Percentiles rank a stretch among this genome's conserved stretches.
phyloP scores from a whole-genome alignment of 2,797 vertebrate genomes.

The Fringilla coelebs region DNA sequence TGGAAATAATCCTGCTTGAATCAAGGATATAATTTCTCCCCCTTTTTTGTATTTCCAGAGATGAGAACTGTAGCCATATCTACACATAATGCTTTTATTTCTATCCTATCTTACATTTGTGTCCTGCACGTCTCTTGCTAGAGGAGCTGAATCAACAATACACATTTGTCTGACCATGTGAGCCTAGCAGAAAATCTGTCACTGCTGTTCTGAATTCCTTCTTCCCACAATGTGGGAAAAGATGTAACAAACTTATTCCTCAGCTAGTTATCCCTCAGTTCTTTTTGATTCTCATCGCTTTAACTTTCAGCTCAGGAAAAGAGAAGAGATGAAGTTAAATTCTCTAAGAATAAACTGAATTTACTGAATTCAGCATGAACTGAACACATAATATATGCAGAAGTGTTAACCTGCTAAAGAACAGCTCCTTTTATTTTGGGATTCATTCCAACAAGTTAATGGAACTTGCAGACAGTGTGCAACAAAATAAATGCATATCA shows the following conservation, averaged over 20 bases:
- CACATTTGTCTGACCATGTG: neutral
- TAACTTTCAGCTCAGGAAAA: neutral
- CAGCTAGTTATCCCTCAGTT: neutral
- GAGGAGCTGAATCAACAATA: neutral
- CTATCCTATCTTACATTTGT: neutral
- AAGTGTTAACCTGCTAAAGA: neutral
- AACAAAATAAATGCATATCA: neutral
- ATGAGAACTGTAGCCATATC: neutral
- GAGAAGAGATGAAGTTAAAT: neutral
- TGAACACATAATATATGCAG: neutral
- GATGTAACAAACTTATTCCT: neutral
- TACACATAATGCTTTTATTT: neutral
- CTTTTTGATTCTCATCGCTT: neutral
- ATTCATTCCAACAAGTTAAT: neutral
- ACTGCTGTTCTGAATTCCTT: neutral
- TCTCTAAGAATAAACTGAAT: neutral
- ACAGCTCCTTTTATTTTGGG: neutral
- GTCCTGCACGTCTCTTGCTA: neutral
- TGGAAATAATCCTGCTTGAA: slow-evolving; percentile 30
- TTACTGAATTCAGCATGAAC: neutral
- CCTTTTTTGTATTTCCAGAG: neutral
- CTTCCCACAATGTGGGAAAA: neutral
- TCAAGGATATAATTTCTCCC: neutral
- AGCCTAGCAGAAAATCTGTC: neutral
- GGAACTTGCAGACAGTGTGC: neutral